Conservation (phyloP, 92 coral and sea anemone species). For the Desmophyllum pertusum region DNA sequence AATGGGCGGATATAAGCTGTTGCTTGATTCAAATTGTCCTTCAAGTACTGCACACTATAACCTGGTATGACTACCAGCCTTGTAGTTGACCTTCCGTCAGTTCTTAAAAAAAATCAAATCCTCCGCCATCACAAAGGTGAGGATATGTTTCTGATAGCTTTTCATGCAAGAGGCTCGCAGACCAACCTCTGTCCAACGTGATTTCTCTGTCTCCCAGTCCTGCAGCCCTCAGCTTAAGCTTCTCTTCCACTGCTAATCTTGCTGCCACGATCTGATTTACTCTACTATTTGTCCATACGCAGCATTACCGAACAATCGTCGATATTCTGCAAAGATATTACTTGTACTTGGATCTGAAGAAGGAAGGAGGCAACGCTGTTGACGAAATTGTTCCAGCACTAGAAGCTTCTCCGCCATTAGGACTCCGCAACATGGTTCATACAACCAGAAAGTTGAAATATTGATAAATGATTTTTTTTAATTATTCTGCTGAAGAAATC, state of each 20-base stretch:
- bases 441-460: too few species aligned
- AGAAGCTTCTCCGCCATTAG: too few species aligned
- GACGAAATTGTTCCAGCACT: too few species aligned
- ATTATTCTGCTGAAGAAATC: too few species aligned
- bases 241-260: constrained; percentile 49
- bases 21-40: constrained; percentile 37
- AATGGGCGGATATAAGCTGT: constrained; percentile 19
- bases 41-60: constrained; percentile 29
- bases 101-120: constrained; percentile 36
- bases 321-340: constrained; percentile 26
- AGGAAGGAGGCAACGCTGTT: too few species aligned
- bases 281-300: neutral
- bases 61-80: constrained; percentile 23
- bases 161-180: constrained; percentile 39
- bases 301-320: constrained; percentile 9
- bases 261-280: constrained; percentile 28
- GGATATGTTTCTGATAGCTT: constrained; percentile 35
- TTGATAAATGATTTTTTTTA: too few species aligned
- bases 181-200: constrained; percentile 34
- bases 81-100: constrained; percentile 30
- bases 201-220: constrained; percentile 60
- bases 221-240: constrained; percentile 39
- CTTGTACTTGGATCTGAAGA: too few species aligned
- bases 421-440: too few species aligned
- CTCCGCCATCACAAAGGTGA: constrained; percentile 33